Base-by-base conservation (phyloP, 2,888 invertebrate genomes). In the Bimastos eiseni region DNA sequence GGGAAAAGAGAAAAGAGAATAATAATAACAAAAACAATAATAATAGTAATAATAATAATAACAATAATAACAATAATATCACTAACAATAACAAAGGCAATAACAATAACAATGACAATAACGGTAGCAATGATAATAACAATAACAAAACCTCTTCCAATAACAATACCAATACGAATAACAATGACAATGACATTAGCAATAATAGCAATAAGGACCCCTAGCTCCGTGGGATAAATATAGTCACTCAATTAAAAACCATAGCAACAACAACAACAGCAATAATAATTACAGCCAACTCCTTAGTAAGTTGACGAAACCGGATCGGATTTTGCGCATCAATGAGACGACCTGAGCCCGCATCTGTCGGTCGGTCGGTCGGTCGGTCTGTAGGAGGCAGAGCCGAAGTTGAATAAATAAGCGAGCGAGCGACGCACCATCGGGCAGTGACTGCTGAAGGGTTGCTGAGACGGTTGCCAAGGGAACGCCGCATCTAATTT, bases 401-500 rank as follows among this genome's bases (percentile, higher is more conserved):
- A 49, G 49, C 49, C n/a, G 70, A 8, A 30, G 70, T 49, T 70
- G 70, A 70, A 70, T 70, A 70, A 70, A 70, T 70, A n/a, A 70
- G 8, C 70, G n/a, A 11, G 1, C 70, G 70, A 70, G 70, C 30
- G 6, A 17, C 70, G 6, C 70, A 70, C 30, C 70, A 30, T 70
- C 70, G 70, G 30, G n/a, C 70, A 11, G 3, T 19, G 24, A n/a
- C 70, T 70, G 70, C 11, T 30, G 70, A 70, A 30, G 30, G 30
- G 70, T 70, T 70, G 70, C 70, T 70, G 86, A 34, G 37, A 36
- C 37, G 36, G 86, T 86, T 36, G 86, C 86, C 34, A 36, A 5
- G 86, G 37, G 36, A 86, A 86, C 86, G 86, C 86, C 86, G 24
- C 86, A 37, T 86, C 86, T 86, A 86, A 86, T 86, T 86, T 86